Evolutionary conservation across 1,140 invertebrate genomes (phyloP).

Genomic region (Drosophila ohnishii): DNA sequence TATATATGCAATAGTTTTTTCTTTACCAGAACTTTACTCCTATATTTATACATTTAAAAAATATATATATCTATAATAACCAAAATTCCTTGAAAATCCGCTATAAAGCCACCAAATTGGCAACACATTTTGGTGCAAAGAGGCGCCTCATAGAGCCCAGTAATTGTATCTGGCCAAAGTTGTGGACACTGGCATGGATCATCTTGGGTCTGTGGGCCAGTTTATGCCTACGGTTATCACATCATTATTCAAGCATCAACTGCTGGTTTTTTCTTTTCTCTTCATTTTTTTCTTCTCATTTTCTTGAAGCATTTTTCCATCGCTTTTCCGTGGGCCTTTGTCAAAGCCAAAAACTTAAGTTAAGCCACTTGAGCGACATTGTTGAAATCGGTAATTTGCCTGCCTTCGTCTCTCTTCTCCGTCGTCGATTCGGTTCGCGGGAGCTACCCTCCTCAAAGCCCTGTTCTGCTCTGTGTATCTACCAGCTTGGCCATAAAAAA

Average conservation of each 20-base stretch:
- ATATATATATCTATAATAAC: neutral
- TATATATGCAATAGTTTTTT: neutral
- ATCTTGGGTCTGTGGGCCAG: conserved; percentile 50
- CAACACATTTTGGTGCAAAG: neutral
- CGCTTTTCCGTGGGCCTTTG: conserved; percentile 53
- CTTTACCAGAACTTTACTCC: neutral
- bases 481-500: conserved; percentile 55
- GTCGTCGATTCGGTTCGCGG: conserved; percentile 26
- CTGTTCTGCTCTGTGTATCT: neutral
- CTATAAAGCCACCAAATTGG: conserved; percentile 2
- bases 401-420: conserved; percentile 32
- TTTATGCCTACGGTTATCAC: conserved; percentile 81
- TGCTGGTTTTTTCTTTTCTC: conserved; percentile 22
- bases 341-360: conserved; percentile 71
- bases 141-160: conserved; percentile 11
- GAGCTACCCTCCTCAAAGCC: conserved; percentile 4
- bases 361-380: conserved; percentile 80
- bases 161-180: conserved; percentile 66
- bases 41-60: neutral
- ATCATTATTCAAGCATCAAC: conserved; percentile 80
- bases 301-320: conserved; percentile 18
- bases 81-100: neutral
- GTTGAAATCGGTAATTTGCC: conserved; percentile 81
- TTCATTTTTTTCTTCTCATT: neutral
- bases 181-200: conserved; percentile 39